Conservation (phyloP, 2,888 invertebrate species). For the Tetragonisca angustula region DNA sequence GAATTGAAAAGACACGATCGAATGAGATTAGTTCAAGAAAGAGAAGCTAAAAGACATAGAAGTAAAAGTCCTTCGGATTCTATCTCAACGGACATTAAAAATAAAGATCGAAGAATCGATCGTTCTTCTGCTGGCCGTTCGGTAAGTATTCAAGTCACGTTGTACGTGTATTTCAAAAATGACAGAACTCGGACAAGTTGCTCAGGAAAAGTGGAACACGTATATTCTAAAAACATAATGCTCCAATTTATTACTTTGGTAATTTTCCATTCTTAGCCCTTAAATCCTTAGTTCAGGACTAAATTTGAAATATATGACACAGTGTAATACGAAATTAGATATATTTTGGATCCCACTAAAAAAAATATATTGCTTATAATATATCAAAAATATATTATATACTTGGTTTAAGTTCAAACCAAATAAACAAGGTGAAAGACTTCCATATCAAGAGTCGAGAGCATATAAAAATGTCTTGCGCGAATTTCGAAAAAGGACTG, state of each 20-base stretch:
- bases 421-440: background rate
- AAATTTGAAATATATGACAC: background rate
- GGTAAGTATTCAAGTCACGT: background rate
- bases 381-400: background rate
- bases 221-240: background rate
- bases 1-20: conserved; percentile 72
- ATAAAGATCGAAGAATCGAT: background rate
- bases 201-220: background rate
- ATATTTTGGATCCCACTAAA: background rate
- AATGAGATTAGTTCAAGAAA: conserved; percentile 67
- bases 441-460: conserved; percentile 73
- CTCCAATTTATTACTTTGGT: background rate
- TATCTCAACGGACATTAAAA: background rate
- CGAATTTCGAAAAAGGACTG: conserved; percentile 64
- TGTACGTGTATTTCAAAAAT: too few relatives aligned
- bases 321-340: too few relatives aligned
- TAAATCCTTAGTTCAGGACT: background rate
- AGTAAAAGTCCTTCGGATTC: background rate
- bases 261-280: background rate
- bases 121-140: background rate
- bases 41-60: conserved; percentile 52
- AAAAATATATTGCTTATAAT: background rate
- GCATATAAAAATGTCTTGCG: conserved; percentile 67
- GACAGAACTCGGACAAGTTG: background rate
- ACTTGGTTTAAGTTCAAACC: conserved; percentile 12